Evolutionary conservation across 2,888 invertebrate genomes (phyloP), one percentile per base, ranked within the genome.

Genomic region (Dendrolimus houi): DNA sequence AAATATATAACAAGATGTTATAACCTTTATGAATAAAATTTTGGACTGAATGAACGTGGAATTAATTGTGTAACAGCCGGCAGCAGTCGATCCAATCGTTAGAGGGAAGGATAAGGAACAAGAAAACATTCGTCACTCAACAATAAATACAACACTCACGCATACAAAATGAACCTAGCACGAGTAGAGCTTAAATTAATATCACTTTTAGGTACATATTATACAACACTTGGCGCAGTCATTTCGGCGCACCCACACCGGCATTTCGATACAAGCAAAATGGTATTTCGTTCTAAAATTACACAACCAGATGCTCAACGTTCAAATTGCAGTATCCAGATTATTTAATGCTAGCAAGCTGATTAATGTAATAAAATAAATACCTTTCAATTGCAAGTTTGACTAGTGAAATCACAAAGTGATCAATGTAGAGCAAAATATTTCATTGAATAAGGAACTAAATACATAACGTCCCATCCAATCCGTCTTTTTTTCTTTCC

Each of bases 161-260:
- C 79, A 77, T 77, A 82, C 82, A 84, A 81, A 82, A 85, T 81
- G 83, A 86, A 86, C 80, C 80, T 83, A 85, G 75, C 73, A 72
- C 67, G 29, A 29, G 74, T 81, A 79, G 77, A 74, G 79, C 87
- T 86, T 87, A 88, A 86, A 83, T 85, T 89, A 89, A 86, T 89
- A 90, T 90, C 89, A 89, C 89, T 87, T 88, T 83, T 81, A 79
- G 73, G 79, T 84, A 83, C 71, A 77, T 77, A 74, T 72, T 67
- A 72, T 62, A 65, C 60, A 66, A 64, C 62, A 60, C 58, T 60
- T 61, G 66, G 68, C 62, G 62, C 64, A 56, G 52, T 59, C 60
- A 62, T 69, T 29, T 3, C 29, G 6, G 3, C 3, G 29, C 29
- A 29, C 29, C 67, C 59, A 60, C 63, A 68, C 60, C 64, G 62